Percentiles rank a stretch among this genome's conserved stretches.
Evolutionary conservation across 2,113 vertebrate genomes (phyloP).

Genomic region (Phalacrocorax pelagicus): DNA sequence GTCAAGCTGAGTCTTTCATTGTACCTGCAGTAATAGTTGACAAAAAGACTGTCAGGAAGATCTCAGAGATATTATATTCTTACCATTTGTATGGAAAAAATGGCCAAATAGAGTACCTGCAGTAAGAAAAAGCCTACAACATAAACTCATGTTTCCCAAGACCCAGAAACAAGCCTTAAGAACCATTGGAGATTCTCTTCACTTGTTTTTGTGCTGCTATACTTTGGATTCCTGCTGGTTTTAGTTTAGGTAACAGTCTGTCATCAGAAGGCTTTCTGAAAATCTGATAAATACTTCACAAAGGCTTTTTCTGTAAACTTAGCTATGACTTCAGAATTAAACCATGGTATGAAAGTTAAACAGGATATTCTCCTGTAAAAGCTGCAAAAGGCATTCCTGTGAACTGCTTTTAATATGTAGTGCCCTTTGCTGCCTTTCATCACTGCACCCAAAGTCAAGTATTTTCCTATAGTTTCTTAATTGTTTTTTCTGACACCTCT

Average conservation of each 20-base stretch:
- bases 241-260: background rate
- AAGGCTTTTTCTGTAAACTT: background rate
- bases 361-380: background rate
- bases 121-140: background rate
- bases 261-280: background rate
- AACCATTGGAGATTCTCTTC: background rate
- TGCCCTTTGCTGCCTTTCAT: background rate
- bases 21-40: background rate
- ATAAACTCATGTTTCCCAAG: background rate
- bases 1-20: background rate
- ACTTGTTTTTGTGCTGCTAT: background rate
- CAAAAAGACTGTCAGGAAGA: background rate
- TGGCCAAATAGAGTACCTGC: background rate
- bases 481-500: background rate
- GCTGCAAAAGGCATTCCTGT: background rate
- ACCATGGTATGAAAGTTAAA: background rate
- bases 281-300: background rate
- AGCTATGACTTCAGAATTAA: background rate
- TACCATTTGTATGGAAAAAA: background rate
- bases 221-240: background rate
- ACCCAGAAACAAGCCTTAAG: background rate
- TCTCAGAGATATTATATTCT: background rate
- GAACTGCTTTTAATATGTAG: background rate
- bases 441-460: background rate
- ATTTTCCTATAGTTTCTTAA: background rate